Evolutionary conservation across 2,888 invertebrate species (phyloP), one percentile per base, ranked within the genome.

Genomic region (Patella pellucida): DNA sequence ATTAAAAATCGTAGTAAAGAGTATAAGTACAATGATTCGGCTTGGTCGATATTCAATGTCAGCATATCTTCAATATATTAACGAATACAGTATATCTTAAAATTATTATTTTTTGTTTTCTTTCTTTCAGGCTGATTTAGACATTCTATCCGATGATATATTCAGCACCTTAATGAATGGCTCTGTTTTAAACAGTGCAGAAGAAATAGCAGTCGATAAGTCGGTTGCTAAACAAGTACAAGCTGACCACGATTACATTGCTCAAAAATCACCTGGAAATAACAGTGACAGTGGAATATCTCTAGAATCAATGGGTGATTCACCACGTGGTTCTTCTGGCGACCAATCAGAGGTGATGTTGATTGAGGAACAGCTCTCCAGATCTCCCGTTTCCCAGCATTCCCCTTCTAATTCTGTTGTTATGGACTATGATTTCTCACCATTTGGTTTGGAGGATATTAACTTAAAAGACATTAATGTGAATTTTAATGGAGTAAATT

Each of bases 221-320:
- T 62, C 62, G 3, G 62, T 62, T 15, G 56, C 69, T 31, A 77
- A 67, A 52, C 77, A 71, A 51, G 71, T 77, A 11, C 80, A 83
- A 72, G 83, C 82, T 23, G 87, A 87, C 71, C 86, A 86, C 73
- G 86, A 87, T 76, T 87, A 87, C 81, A 83, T 81, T 51, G 82
- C 84, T 9, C 84, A 84, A 27, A 82, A 79, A 70, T 88, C 88
- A 3, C 88, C 88, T 7, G 76, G 79, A 31, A 75, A 83, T 4
- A 81, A 83, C 76, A 88, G 88, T 78, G 88, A 88, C 80, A 88
- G 88, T 74, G 88, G 87, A 11, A 82, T 87, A 31, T 88, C 87
- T 0, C 52, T 85, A 74, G 83, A 84, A 71, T 86, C 85, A 19
- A 81, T 79, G 31, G 81, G 76, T 19, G 82, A 82, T 54, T 86